Evolutionary conservation across 2,113 vertebrate genomes (phyloP).

Genomic region (Candoia aspera): DNA sequence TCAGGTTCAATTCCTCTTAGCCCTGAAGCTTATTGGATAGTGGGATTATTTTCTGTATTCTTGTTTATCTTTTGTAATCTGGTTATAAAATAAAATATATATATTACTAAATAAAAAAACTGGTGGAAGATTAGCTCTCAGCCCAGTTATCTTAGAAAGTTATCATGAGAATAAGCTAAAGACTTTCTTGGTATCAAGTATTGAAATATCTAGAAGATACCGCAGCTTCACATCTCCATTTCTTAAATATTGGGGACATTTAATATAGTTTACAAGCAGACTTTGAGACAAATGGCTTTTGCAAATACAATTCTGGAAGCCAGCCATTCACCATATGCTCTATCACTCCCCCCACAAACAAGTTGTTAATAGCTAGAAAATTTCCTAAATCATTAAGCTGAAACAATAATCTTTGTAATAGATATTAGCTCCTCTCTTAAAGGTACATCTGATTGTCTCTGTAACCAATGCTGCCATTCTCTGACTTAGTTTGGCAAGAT

Average conservation of each 20-base stretch:
- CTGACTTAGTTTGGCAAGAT: not conserved
- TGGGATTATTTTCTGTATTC: not conserved
- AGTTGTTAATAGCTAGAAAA: not conserved
- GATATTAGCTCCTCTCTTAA: not conserved
- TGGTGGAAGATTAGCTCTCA: not conserved
- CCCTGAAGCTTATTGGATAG: not conserved
- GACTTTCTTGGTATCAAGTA: not conserved
- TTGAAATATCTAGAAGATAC: not conserved
- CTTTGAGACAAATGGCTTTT: not conserved
- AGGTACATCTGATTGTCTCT: not conserved
- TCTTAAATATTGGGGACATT: not conserved
- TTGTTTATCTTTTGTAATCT: not conserved
- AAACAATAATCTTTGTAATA: not conserved
- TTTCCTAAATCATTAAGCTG: not conserved
- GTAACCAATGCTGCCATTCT: not conserved
- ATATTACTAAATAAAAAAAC: not conserved
- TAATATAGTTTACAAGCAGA: not conserved
- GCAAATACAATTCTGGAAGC: not conserved
- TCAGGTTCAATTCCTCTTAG: too few species aligned
- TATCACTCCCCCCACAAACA: not conserved
- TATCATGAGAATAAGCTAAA: not conserved
- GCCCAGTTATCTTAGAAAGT: not conserved
- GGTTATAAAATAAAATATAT: not conserved
- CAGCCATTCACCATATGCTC: not conserved
- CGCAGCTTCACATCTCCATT: not conserved